A percentile compares a stretch with the other conserved stretches of the same genome.
Evolutionary conservation across 1,140 invertebrate species (phyloP).

Genomic region (Hycleus phaleratus): DNA sequence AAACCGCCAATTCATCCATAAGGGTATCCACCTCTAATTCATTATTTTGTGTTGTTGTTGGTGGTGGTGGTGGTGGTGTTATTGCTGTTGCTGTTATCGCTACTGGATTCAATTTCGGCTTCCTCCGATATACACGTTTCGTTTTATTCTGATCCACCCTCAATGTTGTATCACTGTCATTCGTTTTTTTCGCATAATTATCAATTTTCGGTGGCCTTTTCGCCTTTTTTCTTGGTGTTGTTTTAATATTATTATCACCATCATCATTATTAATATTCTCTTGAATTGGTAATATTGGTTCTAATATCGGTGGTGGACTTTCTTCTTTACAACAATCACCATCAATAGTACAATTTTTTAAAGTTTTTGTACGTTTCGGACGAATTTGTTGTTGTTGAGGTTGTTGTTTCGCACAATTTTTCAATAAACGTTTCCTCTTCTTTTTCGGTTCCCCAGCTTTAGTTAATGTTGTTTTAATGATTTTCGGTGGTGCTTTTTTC

Average conservation of each 20-base stretch:
- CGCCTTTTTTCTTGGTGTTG: conserved; percentile 10
- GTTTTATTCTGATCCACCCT: not conserved
- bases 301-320: conserved; percentile 22
- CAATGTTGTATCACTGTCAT: not conserved
- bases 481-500: conserved; percentile 24
- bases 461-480: conserved; percentile 28
- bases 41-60: no score
- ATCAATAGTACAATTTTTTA: conserved; percentile 4
- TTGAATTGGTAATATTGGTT: conserved; percentile 31
- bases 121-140: conserved; percentile 17
- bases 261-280: conserved; percentile 23
- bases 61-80: not conserved
- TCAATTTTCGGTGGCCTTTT: conserved; percentile 5
- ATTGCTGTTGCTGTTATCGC: conserved; percentile 13
- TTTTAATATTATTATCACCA: conserved; percentile 19
- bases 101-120: conserved; percentile 1
- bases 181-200: conserved; percentile 4
- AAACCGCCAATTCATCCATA: no score
- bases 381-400: conserved; percentile 15
- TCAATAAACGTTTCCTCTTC: conserved; percentile 32
- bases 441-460: conserved; percentile 19
- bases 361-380: conserved; percentile 8
- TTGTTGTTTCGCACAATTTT: conserved; percentile 31
- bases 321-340: no score
- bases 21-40: no score